phyloP scores from a whole-genome alignment of 2,113 vertebrate species.

The Craseonycteris thonglongyai region DNA sequence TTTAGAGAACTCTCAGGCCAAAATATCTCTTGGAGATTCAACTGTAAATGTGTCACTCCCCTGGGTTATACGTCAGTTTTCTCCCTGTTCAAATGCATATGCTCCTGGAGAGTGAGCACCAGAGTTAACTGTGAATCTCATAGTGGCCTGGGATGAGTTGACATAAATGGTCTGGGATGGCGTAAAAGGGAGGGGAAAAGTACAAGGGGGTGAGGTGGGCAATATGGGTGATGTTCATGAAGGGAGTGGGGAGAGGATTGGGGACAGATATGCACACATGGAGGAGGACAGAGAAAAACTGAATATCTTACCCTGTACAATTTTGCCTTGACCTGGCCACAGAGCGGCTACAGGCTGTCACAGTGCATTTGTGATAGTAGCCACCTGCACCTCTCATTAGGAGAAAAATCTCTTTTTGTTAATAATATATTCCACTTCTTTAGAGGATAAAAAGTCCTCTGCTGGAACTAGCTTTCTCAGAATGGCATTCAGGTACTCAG shows the following conservation, averaged over 20 bases:
- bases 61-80: not conserved
- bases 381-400: not conserved
- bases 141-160: fast-evolving
- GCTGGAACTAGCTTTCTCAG: not conserved
- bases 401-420: not conserved
- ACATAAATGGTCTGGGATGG: too few species aligned
- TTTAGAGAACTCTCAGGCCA: not conserved
- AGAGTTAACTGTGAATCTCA: not conserved
- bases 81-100: not conserved
- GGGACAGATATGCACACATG: not conserved
- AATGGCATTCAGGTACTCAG: not conserved
- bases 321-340: not conserved
- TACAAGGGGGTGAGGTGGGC: not conserved
- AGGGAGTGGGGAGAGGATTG: not conserved
- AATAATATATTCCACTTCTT: not conserved
- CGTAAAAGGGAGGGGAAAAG: not conserved
- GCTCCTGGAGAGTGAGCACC: not conserved
- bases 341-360: not conserved
- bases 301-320: not conserved
- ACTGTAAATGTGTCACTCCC: not conserved
- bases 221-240: not conserved
- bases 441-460: not conserved
- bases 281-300: not conserved
- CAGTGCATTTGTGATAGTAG: too few species aligned
- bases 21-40: not conserved